These are phyloP conservation scores for Ctenopoma kingsleyae DNA, from an alignment of 2,797 vertebrate species.

Conservation along the genomic window DNA sequence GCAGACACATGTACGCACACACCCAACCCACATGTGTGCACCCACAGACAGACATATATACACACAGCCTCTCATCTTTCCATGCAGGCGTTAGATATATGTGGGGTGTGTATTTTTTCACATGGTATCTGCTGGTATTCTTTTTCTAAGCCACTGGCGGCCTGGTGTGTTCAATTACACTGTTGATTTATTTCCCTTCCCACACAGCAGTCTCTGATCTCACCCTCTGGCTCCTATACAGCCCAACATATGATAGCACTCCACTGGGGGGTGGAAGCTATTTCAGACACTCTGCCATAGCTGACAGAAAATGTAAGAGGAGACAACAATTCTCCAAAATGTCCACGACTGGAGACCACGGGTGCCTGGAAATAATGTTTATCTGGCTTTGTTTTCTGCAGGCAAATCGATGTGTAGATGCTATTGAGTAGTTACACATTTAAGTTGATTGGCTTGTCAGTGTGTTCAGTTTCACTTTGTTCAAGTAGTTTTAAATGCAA, in stretches of 20 bases:
- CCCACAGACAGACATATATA: constrained; percentile 58
- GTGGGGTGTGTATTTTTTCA: constrained; percentile 66
- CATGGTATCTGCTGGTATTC: constrained; percentile 73
- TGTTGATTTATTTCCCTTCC: constrained; percentile 76
- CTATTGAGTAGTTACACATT: constrained; percentile 4
- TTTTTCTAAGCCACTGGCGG: constrained; percentile 67
- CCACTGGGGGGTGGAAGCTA: constrained; percentile 42
- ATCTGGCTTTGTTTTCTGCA: constrained; percentile 21
- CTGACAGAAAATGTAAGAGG: constrained; percentile 48
- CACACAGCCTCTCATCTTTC: constrained; percentile 67
- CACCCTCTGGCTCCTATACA: constrained; percentile 73
- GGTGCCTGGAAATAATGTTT: constrained; percentile 25
- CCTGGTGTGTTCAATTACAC: constrained; percentile 80
- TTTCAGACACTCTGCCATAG: constrained; percentile 37
- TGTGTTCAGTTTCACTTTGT: constrained; percentile 12
- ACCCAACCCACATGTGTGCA: constrained; percentile 63
- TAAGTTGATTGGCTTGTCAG: constrained; percentile 7
- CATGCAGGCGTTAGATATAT: constrained; percentile 62
- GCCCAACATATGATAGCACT: constrained; percentile 71
- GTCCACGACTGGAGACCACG: constrained; percentile 26
- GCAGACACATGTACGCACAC: constrained; percentile 59
- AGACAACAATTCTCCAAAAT: constrained; percentile 51
- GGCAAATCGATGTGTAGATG: constrained; percentile 21
- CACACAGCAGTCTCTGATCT: constrained; percentile 77
- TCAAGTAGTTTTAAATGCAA: background rate